A percentile compares a stretch with the other conserved stretches of the same genome.
phyloP scores from a whole-genome alignment of 2,888 invertebrate species.

The Graphium colonna region DNA sequence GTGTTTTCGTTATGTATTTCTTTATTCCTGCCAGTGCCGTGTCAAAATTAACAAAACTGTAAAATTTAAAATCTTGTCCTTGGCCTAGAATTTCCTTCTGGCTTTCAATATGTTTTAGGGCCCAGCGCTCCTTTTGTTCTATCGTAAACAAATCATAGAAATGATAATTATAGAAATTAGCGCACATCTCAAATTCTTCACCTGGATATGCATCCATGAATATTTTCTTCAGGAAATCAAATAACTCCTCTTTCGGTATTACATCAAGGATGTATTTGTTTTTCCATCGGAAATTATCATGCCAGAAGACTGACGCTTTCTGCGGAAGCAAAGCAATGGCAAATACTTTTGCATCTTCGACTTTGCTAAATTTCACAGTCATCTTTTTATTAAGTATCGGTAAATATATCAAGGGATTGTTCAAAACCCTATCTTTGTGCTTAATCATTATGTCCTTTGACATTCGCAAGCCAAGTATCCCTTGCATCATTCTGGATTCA shows the following conservation, averaged over 20 bases:
- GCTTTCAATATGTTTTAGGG: constrained; percentile 43
- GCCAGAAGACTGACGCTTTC: constrained; percentile 39
- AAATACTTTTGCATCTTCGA: constrained; percentile 44
- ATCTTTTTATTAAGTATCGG: constrained; percentile 35
- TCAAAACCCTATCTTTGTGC: constrained; percentile 45
- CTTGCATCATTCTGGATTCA: constrained; percentile 8
- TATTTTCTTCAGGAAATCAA: constrained; percentile 40
- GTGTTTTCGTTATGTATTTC: constrained; percentile 37
- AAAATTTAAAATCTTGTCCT: constrained; percentile 46
- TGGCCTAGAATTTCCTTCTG: constrained; percentile 39
- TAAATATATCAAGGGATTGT: constrained; percentile 40
- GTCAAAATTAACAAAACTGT: constrained; percentile 46
- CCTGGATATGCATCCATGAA: constrained; percentile 42
- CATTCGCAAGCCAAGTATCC: constrained; percentile 38
- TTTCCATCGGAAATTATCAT: constrained; percentile 32
- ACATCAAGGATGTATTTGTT: constrained; percentile 42
- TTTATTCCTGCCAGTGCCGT: constrained; percentile 45
- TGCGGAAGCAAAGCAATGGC: constrained; percentile 38
- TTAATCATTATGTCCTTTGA: constrained; percentile 42
- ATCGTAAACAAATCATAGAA: constrained; percentile 43
- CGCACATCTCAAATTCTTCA: constrained; percentile 42
- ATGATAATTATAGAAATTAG: constrained; percentile 36
- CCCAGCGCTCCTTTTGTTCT: constrained; percentile 48
- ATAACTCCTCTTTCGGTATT: constrained; percentile 40
- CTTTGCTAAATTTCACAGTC: constrained; percentile 36